Conservation (phyloP, 2,797 vertebrate genomes). For the Bucorvus abyssinicus region DNA sequence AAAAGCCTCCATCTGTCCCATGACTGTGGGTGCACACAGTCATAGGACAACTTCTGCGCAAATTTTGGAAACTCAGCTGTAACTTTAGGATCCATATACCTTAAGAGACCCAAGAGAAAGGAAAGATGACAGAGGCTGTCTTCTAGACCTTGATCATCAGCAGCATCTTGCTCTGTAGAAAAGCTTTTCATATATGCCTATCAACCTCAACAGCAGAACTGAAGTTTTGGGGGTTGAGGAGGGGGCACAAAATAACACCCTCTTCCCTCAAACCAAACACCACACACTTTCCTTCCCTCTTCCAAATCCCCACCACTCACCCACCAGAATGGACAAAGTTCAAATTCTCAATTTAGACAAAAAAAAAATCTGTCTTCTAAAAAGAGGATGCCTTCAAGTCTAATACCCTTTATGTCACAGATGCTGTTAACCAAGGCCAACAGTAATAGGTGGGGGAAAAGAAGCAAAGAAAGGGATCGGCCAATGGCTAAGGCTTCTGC, state of each 20-base stretch:
- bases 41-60: background rate
- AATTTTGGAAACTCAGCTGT: background rate
- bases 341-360: background rate
- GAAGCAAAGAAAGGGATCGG: background rate
- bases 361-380: background rate
- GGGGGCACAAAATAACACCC: background rate
- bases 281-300: background rate
- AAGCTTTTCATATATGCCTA: background rate
- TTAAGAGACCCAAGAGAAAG: background rate
- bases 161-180: background rate
- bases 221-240: background rate
- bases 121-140: background rate
- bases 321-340: background rate
- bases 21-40: background rate
- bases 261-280: background rate
- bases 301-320: background rate
- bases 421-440: background rate
- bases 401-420: background rate
- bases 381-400: background rate
- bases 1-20: background rate
- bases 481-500: background rate
- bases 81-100: background rate
- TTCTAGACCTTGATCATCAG: background rate
- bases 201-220: background rate
- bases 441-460: background rate